Base-by-base conservation (phyloP, 2,888 invertebrate species). In the Platyscelio sp. region DNA sequence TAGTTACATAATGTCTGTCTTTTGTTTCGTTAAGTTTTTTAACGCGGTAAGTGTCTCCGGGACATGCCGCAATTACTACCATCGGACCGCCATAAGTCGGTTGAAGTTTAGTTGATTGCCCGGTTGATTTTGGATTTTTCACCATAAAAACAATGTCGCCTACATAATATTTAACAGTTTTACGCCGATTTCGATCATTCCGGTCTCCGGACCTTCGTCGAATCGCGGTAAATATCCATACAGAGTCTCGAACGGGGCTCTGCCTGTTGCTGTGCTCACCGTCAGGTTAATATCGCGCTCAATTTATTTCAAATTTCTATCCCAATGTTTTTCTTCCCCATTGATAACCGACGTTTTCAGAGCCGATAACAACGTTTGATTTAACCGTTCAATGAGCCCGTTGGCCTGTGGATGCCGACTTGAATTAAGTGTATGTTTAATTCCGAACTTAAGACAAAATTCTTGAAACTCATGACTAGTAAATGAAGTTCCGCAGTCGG, bases 401-500 rank as follows among this genome's bases (percentile, higher is more conserved):
- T 82, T 85, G 3, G 83, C 83, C 46, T 83, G 83, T 0, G 83
- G 76, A 51, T 86, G 86, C 20, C 86, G 29, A 7, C 65, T 40
- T 40, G 40, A 40, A 40, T 40, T 40, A 3, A 40, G 15, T 13
- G 40, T 40, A 13, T 40, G 40, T 65, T 54, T 70, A 3, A 86
- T 83, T 11, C 76, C 83, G n/a, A 76, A 58, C 0, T 20, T 56
- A 0, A n/a, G 9, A 61, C 83, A 88, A 63, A 83, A 87, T 26
- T 74, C 54, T n/a, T 71, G 20, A 54, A 84, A 85, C 7, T 20
- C 43, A 11, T 76, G 43, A 18, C 77, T 43, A 1, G 87, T 87
- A 65, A 88, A 88, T 15, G 54, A 13, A 3, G 85, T 86, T 20
- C 84, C 87, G 2, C 87, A 51, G 60, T 86, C 86, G 4, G 60